Evolutionary conservation across 30 jellyfish, hydroid and myxozoan genomes (phyloP), one percentile per base, ranked within the genome.

Genomic region (Rhopilema esculentum): DNA sequence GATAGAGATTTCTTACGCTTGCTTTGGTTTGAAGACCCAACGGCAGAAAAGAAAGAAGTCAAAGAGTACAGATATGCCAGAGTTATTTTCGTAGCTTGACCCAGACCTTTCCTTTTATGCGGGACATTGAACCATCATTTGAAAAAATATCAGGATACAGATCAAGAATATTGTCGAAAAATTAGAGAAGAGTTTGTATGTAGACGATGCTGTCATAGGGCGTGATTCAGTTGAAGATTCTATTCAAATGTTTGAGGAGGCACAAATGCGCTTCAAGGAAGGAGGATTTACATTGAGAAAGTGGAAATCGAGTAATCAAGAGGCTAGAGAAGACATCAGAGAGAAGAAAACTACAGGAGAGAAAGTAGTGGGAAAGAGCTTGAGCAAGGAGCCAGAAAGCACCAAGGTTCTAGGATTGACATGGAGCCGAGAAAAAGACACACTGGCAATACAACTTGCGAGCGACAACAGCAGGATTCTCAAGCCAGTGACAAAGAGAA

Each of bases 1-100:
- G 91, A 87, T 52, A 6, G 96, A 32, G 92, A 87, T 87, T 23
- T 15, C 48, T 69, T 77, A 24, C 87, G 91, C 49, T 77, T 77
- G 16, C 80, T 80, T 21, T 80, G 91, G 83, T 9, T 63, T 8
- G 73, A 68, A 6, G 91, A 80, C 71, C n/a, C n/a, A n/a, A n/a
- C n/a, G n/a, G n/a, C n/a, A 1, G 22, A 79, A 4, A 29, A 79
- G 29, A 26, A 31, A 15, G 63, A 61, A 32, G 40, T 79, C 16
- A 24, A 51, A 0, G 81, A 24, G 18, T 79, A 2, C 79, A 16
- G 69, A n/a, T 79, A 16, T 57, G 26, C 18, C 1, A 8, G 80
- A 0, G 89, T 79, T 16, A 40, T 79, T 20, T 79, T 79, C 31
- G 79, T 80, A 22, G 80, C 64, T n/a, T 20, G 33, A 8, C 65